Evolutionary conservation across 2,797 vertebrate genomes (phyloP), one percentile per base, ranked within the genome.

Genomic region (Mus spretus): DNA sequence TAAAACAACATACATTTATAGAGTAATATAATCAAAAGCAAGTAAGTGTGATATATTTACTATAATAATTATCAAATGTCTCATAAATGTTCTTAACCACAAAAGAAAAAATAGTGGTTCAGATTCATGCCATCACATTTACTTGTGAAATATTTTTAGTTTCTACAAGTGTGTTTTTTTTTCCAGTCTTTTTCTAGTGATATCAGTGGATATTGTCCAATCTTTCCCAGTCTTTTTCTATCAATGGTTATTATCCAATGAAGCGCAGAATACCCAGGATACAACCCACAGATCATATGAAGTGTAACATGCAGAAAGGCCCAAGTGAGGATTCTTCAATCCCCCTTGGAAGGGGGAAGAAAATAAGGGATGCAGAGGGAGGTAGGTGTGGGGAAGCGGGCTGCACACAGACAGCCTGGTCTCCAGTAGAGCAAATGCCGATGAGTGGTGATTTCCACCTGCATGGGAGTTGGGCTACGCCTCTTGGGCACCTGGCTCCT

Each of bases 11-110:
- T n/a, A 1, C 3, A 44, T 90, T 83, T 47, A 82, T 84, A 61
- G 55, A 88, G 70, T 47, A 90, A 75, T 28, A 75, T 93, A 17
- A 88, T 91, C 13, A 88, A 91, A 92, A 57, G 84, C 24, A 79
- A 7, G 77, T 91, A 87, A 53, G 10, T 26, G 40, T 85, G 8
- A n/a, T 85, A 14, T 57, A 34, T 44, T 89, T 77, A n/a, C 81
- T 12, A 13, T 31, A 57, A 15, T 70, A 67, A 0, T 90, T 72
- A 93, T 67, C 28, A 91, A 79, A 47, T 94, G 24, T 44, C 10
- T 19, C 24, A 70, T 44, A 70, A 90, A 40, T 37, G 2, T 87
- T 34, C 26, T 91, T 93, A 81, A 59, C 53, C 40, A 77, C 24
- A 94, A 75, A 59, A 70, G 26, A 20, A 90, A 82, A 40, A 88